Evolutionary conservation across 2,113 vertebrate genomes (phyloP).

Genomic region (Halichoeres trimaculatus): DNA sequence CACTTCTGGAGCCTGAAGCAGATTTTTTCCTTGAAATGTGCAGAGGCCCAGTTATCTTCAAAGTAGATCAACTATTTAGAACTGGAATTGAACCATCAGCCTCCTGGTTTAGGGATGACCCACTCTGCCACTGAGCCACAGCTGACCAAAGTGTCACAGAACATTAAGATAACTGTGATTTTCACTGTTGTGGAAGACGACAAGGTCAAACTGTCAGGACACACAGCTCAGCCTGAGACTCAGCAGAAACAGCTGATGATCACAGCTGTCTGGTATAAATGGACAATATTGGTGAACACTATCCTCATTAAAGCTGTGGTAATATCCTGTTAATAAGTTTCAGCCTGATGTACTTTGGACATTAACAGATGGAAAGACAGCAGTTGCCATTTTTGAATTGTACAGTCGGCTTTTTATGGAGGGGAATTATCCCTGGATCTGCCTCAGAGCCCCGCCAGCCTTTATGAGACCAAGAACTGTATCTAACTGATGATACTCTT

Average conservation of each 20-base stretch:
- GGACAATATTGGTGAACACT: background rate
- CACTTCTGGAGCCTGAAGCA: too few relatives aligned
- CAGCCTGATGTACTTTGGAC: background rate
- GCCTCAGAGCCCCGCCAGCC: background rate
- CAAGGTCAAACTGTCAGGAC: too few relatives aligned
- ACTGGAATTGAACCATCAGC: too few relatives aligned
- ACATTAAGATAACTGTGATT: background rate
- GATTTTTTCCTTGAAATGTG: too few relatives aligned
- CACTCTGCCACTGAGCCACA: too few relatives aligned
- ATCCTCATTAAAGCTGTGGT: background rate
- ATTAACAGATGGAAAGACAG: background rate
- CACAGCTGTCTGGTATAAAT: background rate
- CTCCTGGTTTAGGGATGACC: too few relatives aligned
- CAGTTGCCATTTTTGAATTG: background rate
- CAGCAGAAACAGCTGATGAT: background rate
- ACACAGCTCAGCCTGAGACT: background rate
- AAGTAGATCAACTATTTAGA: too few relatives aligned
- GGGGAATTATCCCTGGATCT: background rate
- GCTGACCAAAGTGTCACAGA: too few relatives aligned
- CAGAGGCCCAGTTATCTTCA: too few relatives aligned
- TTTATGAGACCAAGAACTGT: background rate
- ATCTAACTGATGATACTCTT: background rate
- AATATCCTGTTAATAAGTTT: background rate
- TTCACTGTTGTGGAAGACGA: background rate
- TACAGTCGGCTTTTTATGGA: background rate